Evolutionary conservation across 2,888 invertebrate genomes (phyloP).

Genomic region (Melitaea athalia): DNA sequence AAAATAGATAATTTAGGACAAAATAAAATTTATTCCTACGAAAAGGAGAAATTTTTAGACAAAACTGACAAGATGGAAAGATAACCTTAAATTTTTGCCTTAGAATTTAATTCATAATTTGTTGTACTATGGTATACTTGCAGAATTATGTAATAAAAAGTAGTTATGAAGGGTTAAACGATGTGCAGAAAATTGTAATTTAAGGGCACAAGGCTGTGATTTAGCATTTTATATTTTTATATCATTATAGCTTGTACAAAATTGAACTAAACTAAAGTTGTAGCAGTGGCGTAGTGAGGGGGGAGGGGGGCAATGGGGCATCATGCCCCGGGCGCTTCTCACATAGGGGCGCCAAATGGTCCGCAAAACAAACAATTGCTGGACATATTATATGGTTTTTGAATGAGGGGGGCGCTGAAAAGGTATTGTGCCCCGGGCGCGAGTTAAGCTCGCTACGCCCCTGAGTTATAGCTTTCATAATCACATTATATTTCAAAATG

Average conservation of each 20-base stretch:
- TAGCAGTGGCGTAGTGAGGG: too few species aligned
- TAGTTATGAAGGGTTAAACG: neutral
- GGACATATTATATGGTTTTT: too few species aligned
- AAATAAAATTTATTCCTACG: slow-evolving; percentile 63
- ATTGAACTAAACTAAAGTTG: slow-evolving; percentile 3
- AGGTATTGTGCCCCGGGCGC: too few species aligned
- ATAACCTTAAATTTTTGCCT: slow-evolving; percentile 3
- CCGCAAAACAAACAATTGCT: too few species aligned
- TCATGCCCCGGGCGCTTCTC: too few species aligned
- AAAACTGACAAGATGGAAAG: slow-evolving; percentile 28
- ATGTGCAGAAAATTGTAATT: neutral
- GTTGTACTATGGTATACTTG: neutral
- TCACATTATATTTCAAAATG: too few species aligned
- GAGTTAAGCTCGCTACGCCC: too few species aligned
- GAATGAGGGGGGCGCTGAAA: too few species aligned
- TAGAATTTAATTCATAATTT: neutral
- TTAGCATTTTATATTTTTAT: slow-evolving; percentile 23
- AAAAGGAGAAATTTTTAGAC: slow-evolving; percentile 64
- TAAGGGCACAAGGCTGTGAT: slow-evolving; percentile 20
- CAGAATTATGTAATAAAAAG: neutral
- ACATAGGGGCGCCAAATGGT: too few species aligned
- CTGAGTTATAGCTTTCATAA: too few species aligned
- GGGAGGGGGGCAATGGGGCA: too few species aligned
- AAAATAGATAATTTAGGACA: slow-evolving; percentile 55
- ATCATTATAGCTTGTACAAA: slow-evolving; percentile 1